phyloP scores from a whole-genome alignment of 1,140 invertebrate genomes.

The Macrobrachium rosenbergii region DNA sequence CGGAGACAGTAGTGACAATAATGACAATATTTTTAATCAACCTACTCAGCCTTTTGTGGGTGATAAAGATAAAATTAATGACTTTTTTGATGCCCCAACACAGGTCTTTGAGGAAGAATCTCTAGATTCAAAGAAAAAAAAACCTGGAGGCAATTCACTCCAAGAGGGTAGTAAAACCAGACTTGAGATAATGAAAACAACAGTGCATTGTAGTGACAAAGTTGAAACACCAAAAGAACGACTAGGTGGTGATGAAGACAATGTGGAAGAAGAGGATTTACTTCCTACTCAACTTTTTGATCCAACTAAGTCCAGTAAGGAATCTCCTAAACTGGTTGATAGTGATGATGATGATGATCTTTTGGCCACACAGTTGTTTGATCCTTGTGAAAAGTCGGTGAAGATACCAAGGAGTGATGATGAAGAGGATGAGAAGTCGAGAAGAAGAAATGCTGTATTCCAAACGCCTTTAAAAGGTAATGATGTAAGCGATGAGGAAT shows the following conservation, averaged over 20 bases:
- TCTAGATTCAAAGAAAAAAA: neutral
- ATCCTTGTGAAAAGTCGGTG: neutral
- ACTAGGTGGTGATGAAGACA: neutral
- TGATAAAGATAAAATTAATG: neutral
- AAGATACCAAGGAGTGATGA: no score
- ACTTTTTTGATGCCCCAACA: constrained; percentile 5
- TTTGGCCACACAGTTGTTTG: constrained; percentile 36
- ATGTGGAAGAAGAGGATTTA: neutral
- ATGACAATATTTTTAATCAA: constrained; percentile 26
- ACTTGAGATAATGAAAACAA: no score
- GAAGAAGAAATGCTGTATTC: no score
- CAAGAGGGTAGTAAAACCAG: no score
- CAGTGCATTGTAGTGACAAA: neutral
- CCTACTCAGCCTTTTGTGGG: constrained; percentile 14
- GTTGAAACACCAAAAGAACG: neutral
- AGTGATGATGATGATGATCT: neutral
- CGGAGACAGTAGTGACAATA: constrained; percentile 9
- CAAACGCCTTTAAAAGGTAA: no score
- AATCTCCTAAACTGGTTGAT: neutral
- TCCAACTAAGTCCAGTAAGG: neutral
- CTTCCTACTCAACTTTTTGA: constrained; percentile 9
- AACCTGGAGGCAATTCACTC: no score
- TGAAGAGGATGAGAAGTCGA: no score
- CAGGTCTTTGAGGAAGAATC: neutral
- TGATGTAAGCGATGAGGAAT: no score